phyloP scores from a whole-genome alignment of 1,140 invertebrate species.

The Drusus annulatus region DNA sequence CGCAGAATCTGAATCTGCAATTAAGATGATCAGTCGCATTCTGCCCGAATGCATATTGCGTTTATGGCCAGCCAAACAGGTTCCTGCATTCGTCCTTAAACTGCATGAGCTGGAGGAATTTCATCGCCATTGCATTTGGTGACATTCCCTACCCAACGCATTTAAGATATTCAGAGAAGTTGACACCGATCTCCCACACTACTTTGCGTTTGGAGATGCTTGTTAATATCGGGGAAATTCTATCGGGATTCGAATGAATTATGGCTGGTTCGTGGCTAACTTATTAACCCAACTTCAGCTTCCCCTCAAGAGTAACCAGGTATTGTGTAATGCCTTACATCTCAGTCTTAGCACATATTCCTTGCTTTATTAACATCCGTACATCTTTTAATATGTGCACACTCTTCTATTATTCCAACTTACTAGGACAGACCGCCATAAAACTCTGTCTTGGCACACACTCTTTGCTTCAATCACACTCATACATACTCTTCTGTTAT shows the following conservation, averaged over 20 bases:
- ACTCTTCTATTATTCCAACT: too few relatives aligned
- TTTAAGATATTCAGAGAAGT: background rate
- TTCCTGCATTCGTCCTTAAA: background rate
- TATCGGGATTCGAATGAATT: background rate
- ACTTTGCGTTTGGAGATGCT: background rate
- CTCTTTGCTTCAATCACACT: too few relatives aligned
- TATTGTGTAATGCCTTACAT: too few relatives aligned
- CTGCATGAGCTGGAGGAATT: background rate
- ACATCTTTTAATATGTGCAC: too few relatives aligned
- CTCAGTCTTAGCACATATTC: too few relatives aligned
- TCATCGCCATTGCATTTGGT: background rate
- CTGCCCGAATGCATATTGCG: background rate
- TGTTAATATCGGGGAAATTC: background rate
- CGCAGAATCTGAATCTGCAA: background rate
- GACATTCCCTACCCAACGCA: background rate
- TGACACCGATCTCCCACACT: background rate
- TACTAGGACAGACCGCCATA: too few relatives aligned
- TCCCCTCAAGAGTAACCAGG: too few relatives aligned
- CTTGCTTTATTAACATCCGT: too few relatives aligned
- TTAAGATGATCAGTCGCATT: background rate
- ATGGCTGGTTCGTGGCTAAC: background rate
- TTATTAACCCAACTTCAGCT: too few relatives aligned
- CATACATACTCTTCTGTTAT: too few relatives aligned
- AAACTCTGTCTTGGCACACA: too few relatives aligned
- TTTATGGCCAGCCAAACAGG: background rate